These are phyloP conservation scores for Thera britannica DNA, from an alignment of 2,888 invertebrate genomes.

Conservation along the genomic window DNA sequence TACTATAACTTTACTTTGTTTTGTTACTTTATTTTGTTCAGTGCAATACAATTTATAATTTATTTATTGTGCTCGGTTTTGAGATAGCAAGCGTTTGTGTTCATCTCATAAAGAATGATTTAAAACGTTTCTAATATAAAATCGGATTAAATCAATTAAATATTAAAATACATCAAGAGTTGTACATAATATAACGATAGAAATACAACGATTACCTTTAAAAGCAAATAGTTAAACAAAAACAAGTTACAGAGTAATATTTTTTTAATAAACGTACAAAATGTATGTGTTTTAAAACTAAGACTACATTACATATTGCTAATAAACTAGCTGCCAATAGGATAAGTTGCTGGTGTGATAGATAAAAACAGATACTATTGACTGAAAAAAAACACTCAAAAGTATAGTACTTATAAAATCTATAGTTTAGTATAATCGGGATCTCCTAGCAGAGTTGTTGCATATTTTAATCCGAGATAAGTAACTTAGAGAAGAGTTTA, in stretches of 20 bases:
- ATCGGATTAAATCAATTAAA: neutral
- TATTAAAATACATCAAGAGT: neutral
- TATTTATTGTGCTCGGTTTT: neutral
- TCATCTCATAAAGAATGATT: neutral
- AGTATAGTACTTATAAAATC: neutral
- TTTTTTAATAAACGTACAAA: conserved; percentile 13
- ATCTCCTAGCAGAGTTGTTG: neutral
- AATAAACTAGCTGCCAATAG: neutral
- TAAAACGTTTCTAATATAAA: neutral
- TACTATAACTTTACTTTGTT: neutral
- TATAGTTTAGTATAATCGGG: neutral
- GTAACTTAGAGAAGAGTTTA: neutral
- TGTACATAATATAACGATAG: neutral
- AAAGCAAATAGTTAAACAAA: neutral
- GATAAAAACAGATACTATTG: neutral
- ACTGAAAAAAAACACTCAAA: neutral
- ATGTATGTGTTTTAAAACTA: neutral
- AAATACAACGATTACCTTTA: neutral
- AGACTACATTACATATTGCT: neutral
- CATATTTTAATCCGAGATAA: neutral
- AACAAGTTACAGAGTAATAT: conserved; percentile 2
- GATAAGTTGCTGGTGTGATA: neutral
- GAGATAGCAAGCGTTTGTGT: neutral
- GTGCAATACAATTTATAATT: neutral
- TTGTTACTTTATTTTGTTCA: neutral